phyloP scores from a whole-genome alignment of 2,888 invertebrate species.

The Argyresthia goedartella region DNA sequence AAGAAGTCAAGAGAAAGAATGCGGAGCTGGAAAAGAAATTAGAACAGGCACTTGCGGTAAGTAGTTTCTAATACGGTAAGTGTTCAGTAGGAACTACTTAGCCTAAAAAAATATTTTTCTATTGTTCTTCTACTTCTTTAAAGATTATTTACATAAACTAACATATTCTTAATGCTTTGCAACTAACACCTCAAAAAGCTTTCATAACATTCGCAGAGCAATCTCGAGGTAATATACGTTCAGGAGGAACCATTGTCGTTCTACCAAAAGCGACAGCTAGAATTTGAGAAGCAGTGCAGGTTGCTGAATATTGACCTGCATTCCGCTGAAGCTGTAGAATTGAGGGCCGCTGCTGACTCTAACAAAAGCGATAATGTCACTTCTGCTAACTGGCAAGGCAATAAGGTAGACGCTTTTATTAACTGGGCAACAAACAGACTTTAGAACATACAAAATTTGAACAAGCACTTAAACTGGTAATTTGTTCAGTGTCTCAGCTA shows the following conservation, averaged over 20 bases:
- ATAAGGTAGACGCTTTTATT: constrained; percentile 11
- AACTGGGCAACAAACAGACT: no score
- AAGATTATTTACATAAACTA: not conserved
- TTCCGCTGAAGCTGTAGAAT: constrained; percentile 45
- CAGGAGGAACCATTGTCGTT: constrained; percentile 58
- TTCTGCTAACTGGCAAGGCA: constrained; percentile 33
- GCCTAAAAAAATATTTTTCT: not conserved
- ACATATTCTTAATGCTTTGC: constrained; percentile 1
- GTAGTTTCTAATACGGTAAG: constrained; percentile 5
- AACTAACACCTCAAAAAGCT: constrained; percentile 13
- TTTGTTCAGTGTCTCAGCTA: no score
- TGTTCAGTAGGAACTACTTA: not conserved
- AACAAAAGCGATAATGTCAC: constrained; percentile 19
- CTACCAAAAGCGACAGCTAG: constrained; percentile 57
- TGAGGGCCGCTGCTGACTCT: constrained; percentile 26
- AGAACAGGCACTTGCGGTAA: constrained; percentile 75
- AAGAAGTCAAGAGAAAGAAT: constrained; percentile 84
- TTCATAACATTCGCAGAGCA: constrained; percentile 45
- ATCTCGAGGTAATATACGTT: constrained; percentile 32
- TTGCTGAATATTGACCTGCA: constrained; percentile 51
- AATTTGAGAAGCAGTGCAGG: constrained; percentile 62
- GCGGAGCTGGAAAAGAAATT: constrained; percentile 82
- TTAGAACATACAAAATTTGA: no score
- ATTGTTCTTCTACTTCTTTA: no score
- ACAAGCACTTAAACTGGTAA: no score